These are phyloP conservation scores for Phytoseiulus persimilis DNA, from an alignment of 2,888 invertebrate species.

Conservation along the genomic window DNA sequence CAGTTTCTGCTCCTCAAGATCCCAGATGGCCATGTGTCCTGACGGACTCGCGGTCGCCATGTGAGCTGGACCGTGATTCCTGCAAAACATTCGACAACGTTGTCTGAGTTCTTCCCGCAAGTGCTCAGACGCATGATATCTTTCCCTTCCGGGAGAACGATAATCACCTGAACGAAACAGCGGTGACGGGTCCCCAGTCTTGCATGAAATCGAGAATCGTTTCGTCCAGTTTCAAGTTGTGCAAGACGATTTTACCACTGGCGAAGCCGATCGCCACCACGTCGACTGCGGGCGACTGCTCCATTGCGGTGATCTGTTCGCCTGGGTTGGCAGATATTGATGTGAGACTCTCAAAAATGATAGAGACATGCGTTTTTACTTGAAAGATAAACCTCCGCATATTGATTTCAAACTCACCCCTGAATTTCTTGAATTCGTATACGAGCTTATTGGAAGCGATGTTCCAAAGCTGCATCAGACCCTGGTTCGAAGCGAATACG, in stretches of 20 bases:
- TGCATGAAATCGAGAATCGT: conserved; percentile 74
- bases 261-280: conserved; percentile 77
- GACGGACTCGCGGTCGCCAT: conserved; percentile 72
- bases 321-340: background rate
- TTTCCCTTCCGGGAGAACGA: too few relatives aligned
- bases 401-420: background rate
- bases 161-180: conserved; percentile 71
- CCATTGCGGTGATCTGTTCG: conserved; percentile 11
- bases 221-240: conserved; percentile 77
- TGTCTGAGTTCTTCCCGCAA: background rate
- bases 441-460: conserved; percentile 66
- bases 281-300: conserved; percentile 75
- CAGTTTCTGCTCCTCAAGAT: conserved; percentile 70
- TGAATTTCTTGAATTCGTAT: conserved; percentile 59
- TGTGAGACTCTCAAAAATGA: too few relatives aligned
- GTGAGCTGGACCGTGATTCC: conserved; percentile 67
- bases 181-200: conserved; percentile 80
- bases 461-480: conserved; percentile 80
- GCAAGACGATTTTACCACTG: conserved; percentile 71
- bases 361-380: too few relatives aligned
- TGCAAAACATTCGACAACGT: conserved; percentile 37
- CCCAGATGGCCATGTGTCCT: conserved; percentile 88
- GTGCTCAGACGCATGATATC: too few relatives aligned
- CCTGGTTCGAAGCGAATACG: conserved; percentile 74
- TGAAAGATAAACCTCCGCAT: too few relatives aligned